A percentile compares a stretch with the other conserved stretches of the same genome.
phyloP scores from a whole-genome alignment of 2,797 vertebrate genomes.

The Acridotheres tristis region DNA sequence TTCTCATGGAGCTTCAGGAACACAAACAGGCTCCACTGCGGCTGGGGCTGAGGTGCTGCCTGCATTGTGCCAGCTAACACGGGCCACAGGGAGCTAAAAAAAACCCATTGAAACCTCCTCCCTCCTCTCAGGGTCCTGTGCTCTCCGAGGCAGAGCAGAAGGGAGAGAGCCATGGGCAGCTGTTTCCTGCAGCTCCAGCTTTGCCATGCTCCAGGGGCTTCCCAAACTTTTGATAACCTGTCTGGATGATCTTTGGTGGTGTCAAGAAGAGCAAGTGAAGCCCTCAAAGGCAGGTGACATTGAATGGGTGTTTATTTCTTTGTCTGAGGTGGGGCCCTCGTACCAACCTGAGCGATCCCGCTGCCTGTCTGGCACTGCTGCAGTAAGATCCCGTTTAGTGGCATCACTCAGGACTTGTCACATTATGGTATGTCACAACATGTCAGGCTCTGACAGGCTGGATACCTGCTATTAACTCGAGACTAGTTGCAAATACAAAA shows the following conservation, averaged over 20 bases:
- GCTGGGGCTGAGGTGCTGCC: background rate
- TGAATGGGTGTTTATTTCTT: background rate
- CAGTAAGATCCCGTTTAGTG: constrained; percentile 43
- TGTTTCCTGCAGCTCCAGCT: background rate
- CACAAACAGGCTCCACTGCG: background rate
- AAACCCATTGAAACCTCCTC: background rate
- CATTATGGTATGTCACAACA: constrained; percentile 61
- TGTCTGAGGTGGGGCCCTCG: background rate
- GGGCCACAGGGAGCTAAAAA: rapidly evolving
- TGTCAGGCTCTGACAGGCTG: constrained; percentile 72
- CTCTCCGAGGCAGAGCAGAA: background rate
- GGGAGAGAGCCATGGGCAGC: background rate
- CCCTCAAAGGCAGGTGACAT: background rate
- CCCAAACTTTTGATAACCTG: background rate
- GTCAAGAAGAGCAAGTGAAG: rapidly evolving
- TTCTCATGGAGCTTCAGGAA: background rate
- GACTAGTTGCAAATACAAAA: constrained; percentile 60
- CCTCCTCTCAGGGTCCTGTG: background rate
- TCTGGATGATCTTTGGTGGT: background rate
- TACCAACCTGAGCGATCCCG: background rate
- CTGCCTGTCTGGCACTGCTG: constrained; percentile 40
- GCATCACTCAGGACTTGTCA: constrained; percentile 70
- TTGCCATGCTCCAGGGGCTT: background rate
- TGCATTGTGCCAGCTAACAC: rapidly evolving
- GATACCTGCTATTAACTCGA: constrained; percentile 71